phyloP scores from a whole-genome alignment of 2,797 vertebrate species.

The Euphonia xanthogaster region DNA sequence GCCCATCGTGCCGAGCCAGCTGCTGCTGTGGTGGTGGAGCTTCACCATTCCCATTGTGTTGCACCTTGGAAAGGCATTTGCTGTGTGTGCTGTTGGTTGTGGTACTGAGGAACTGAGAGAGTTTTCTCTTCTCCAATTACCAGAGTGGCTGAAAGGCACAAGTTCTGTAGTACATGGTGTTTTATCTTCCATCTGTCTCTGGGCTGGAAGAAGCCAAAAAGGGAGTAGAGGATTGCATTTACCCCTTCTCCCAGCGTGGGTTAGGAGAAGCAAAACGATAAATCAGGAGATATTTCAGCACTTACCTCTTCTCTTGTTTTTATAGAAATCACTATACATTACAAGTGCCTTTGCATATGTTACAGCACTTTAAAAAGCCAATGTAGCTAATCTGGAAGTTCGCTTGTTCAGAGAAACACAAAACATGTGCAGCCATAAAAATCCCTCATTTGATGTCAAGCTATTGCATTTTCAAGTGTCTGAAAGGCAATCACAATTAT shows the following conservation, averaged over 20 bases:
- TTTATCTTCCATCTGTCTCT: neutral
- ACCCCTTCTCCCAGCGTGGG: neutral
- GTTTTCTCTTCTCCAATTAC: neutral
- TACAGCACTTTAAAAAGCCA: slow-evolving; percentile 40
- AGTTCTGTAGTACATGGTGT: neutral
- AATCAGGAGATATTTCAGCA: slow-evolving; percentile 26
- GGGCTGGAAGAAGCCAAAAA: neutral
- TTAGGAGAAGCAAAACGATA: slow-evolving; percentile 4
- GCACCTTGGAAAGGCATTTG: neutral
- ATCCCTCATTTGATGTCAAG: slow-evolving; percentile 40
- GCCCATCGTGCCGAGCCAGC: neutral
- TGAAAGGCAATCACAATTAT: slow-evolving; percentile 12
- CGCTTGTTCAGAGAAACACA: slow-evolving; percentile 39
- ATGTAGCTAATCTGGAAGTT: slow-evolving; percentile 33
- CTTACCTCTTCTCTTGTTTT: slow-evolving; percentile 39
- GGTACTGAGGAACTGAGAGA: neutral
- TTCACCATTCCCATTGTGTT: accelerated
- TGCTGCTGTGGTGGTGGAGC: neutral
- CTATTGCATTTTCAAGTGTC: slow-evolving; percentile 3
- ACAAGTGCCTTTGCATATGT: slow-evolving; percentile 48
- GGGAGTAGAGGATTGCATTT: neutral
- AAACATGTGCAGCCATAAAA: slow-evolving; percentile 55
- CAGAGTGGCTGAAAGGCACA: neutral
- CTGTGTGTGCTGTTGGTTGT: neutral
- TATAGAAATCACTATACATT: slow-evolving; percentile 19